These are phyloP conservation scores for Tromatobia lineatoria DNA, from an alignment of 2,888 invertebrate species.

Conservation along the genomic window DNA sequence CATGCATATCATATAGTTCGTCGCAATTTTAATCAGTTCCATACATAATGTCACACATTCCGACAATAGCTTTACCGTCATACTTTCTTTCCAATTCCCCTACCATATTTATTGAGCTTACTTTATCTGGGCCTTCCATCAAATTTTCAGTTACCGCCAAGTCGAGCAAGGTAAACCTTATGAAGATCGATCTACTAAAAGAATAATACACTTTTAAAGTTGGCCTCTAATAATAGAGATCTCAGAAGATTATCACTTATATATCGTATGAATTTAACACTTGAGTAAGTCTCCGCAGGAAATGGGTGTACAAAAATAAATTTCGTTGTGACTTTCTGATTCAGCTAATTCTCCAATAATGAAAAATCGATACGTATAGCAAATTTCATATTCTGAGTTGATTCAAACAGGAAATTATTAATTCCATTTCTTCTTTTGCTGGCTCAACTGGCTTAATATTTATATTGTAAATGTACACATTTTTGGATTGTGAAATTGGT, in stretches of 20 bases:
- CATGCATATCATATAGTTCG: not conserved
- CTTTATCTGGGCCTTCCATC: constrained; percentile 24
- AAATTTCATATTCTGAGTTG: too few relatives aligned
- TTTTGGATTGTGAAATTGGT: too few relatives aligned
- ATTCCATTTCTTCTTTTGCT: too few relatives aligned
- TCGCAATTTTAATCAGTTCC: constrained; percentile 1
- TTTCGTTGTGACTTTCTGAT: not conserved
- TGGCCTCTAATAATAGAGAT: not conserved
- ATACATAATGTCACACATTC: constrained; percentile 4
- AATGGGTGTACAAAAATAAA: not conserved
- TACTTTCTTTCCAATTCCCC: constrained; percentile 9
- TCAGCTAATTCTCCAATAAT: not conserved
- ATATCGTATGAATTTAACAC: not conserved
- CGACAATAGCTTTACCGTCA: constrained; percentile 2
- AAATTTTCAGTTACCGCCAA: constrained; percentile 19
- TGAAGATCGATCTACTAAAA: constrained; percentile 14
- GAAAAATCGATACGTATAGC: not conserved
- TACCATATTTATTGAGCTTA: constrained; percentile 4
- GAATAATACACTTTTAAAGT: not conserved
- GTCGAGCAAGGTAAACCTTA: not conserved
- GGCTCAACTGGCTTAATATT: too few relatives aligned
- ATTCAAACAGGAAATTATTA: too few relatives aligned
- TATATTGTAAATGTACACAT: too few relatives aligned
- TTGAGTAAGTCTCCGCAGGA: too few relatives aligned
- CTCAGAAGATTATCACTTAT: not conserved